Evolutionary conservation across 2,797 vertebrate genomes (phyloP), one percentile per base, ranked within the genome.

Genomic region (Gambusia yucatana): DNA sequence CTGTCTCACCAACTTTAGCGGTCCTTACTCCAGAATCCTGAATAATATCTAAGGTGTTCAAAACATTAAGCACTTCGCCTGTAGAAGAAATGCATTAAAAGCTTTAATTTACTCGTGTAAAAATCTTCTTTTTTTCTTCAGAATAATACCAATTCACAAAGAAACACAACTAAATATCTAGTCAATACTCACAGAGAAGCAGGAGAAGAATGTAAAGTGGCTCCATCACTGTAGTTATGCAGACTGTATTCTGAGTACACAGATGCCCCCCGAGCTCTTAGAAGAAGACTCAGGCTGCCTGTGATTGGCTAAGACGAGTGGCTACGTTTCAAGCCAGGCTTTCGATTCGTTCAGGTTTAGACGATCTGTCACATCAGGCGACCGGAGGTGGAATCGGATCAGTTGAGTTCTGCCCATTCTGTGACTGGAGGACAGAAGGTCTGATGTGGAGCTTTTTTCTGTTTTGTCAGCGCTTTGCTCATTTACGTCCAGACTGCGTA

Each of bases 241-340:
- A 65, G 63, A 47, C 28, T 81, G 30, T 30, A 0, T 69, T 52
- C 13, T 86, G 63, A 77, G 75, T 67, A 30, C 44, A 72, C 33
- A 50, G 46, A 78, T 0, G 1, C 81, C 77, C 77, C 71, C 8
- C 6, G 28, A 36, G 61, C 82, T 82, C 80, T 88, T 88, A 55
- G 86, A n/a, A 90, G 48, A 43, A 81, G 57, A 78, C 44, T 2
- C 13, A 78, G 73, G 72, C 69, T 73, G 74, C 11, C 69, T 75
- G 76, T 91, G 91, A 93, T 91, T 93, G 89, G 90, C 75, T 82
- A 25, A 80, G 69, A 67, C 72, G 46, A 50, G 25, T 67, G 48
- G 52, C 41, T 77, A 41, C 61, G 33, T 79, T 22, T 59, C 63
- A 33, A 73, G 48, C 43, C 39, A 83, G 43, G 63, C 70, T 44